Percentiles rank a stretch among this genome's conserved stretches.
These are phyloP conservation scores for Pterobdella sp. DNA, from an alignment of 2,888 invertebrate species.

Conservation along the genomic window DNA sequence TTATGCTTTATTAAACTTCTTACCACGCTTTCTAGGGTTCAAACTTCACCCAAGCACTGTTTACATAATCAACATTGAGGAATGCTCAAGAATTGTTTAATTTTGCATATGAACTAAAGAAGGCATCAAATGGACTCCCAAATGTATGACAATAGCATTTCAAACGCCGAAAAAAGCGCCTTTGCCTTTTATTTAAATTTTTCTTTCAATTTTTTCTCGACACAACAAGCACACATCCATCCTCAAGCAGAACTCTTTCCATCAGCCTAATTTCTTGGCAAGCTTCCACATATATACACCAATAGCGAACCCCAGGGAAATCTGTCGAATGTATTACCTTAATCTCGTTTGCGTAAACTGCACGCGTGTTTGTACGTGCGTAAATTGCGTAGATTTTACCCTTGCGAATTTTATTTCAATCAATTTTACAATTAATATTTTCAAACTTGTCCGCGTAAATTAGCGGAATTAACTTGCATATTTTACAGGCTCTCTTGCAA, in stretches of 20 bases:
- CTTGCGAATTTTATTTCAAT: slow-evolving; percentile 10
- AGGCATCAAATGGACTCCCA: no score
- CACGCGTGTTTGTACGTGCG: slow-evolving; percentile 15
- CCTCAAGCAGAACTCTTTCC: slow-evolving; percentile 19
- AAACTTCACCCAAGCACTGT: no score
- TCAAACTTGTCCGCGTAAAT: slow-evolving; percentile 4
- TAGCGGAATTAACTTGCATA: slow-evolving; percentile 13
- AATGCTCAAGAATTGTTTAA: no score
- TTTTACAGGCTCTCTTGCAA: not conserved
- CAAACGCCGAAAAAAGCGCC: not conserved
- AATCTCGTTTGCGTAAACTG: slow-evolving; percentile 24
- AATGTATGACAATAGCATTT: no score
- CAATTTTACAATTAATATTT: not conserved
- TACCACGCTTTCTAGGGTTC: no score
- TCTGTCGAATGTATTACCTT: slow-evolving; percentile 27
- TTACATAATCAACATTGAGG: no score
- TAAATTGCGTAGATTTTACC: slow-evolving; percentile 14
- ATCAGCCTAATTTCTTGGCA: slow-evolving; percentile 29
- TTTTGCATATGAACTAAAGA: no score
- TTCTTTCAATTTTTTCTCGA: slow-evolving; percentile 12
- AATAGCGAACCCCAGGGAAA: slow-evolving; percentile 27
- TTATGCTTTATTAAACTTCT: no score
- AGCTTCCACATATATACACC: slow-evolving; percentile 17
- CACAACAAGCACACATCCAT: slow-evolving; percentile 11
- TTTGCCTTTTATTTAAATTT: slow-evolving; percentile 7